Evolutionary conservation across 2,888 invertebrate species (phyloP), one percentile per base, ranked within the genome.

Genomic region (Cryptosula pallasiana): DNA sequence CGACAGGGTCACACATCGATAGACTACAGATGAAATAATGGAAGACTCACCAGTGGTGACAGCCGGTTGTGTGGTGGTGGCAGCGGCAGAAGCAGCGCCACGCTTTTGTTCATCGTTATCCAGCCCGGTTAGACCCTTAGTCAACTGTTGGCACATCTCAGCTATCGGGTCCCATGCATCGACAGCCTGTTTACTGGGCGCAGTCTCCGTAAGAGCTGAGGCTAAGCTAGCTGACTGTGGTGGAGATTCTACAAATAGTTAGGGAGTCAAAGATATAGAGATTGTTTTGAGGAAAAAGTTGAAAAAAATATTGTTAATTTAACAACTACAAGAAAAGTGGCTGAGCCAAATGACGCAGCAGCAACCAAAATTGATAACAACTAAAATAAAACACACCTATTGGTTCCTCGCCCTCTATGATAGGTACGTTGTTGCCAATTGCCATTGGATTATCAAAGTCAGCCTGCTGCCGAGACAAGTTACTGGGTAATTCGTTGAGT

Each of bases 401-500:
- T 63, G 20, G 25, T 32, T 63, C 63, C 3, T 63, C 63, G 25
- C 63, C 63, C n/a, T 63, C 63, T 13, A 63, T 63, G 32, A 63
- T 63, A 5, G 63, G 63, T 32, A 63, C 63, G 32, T 63, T 63
- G 16, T n/a, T 25, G 5, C 55, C 55, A 45, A 45, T 45, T 5
- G 27, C 34, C 9, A 13, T 45, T 13, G 63, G 29, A 5, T 32
- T 63, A 27, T 63, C 63, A 45, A 70, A 70, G 70, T 70, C 70
- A 25, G 80, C 81, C 76, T 81, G 81, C 79, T 86, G 86, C 78
- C 97, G 90, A 87, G 95, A 95, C 79, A 95, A 87, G 83, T 94
- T 96, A 80, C 96, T 96, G 73, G 97, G 96, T 85, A 97, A 89
- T 87, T 97, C 96, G 84, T 92, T 93, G 79, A 96, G 91, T 75